Base-by-base conservation (phyloP, 2,113 vertebrate species). In the Urocolius indicus region DNA sequence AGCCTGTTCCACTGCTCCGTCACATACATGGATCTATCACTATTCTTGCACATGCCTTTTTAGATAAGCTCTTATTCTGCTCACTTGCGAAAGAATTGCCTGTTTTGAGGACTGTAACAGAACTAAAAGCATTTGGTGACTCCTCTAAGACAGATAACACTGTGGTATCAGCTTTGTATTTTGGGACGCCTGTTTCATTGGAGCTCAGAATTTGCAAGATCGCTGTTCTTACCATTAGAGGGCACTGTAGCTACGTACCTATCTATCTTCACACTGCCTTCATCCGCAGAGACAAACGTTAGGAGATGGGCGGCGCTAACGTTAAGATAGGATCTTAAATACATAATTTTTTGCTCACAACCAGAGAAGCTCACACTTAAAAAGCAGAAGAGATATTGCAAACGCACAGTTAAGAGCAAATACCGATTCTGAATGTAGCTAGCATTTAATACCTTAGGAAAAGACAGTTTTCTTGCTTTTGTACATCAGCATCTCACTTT, bases 211-310 rank as follows among this genome's bases (percentile, higher is more conserved):
- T 63, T 30, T 29, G 27, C n/a, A 67, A 16, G 23, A 49, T 1
- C 22, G 61, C 59, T 21, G 27, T 48, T 84, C 20, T 29, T 78
- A 67, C 87, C 93, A 81, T 79, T 21, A 92, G 76, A 86, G 92
- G 85, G 79, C 90, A 81, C 38, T 20, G 27, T 52, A 57, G 49
- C 19, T 21, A 21, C 2, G 41, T 4, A 16, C 4, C 20, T 16
- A 49, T 30, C 6, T 4, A 21, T 5, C 20, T 38, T 68, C 29
- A 41, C 57, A 6, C 4, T 0, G 9, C 1, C 1, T 20, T n/a
- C 38, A 13, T 5, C 9, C 7, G 0, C 0, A n/a, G 45, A 27
- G 71, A 67, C 10, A 20, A 58, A 16, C 1, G 19, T 11, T 38
- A 27, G 23, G 43, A 41, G 34, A 38, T 0, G 46, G 26, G 12